phyloP scores from a whole-genome alignment of 30 jellyfish, hydroid and myxozoan genomes.

The Aurelia aurita region DNA sequence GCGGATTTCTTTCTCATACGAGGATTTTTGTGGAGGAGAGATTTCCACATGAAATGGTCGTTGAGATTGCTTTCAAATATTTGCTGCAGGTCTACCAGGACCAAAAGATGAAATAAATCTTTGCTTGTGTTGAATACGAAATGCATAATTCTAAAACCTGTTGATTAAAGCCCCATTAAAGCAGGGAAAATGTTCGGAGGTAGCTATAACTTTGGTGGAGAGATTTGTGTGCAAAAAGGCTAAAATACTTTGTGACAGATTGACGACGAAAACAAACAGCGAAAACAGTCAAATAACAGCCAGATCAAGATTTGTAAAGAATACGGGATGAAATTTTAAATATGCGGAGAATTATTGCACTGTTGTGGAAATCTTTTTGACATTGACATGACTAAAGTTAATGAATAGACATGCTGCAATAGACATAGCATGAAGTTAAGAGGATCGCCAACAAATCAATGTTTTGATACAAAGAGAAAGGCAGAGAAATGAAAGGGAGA shows the following conservation, averaged over 20 bases:
- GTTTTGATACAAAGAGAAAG: too few relatives aligned
- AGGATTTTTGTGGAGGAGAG: too few relatives aligned
- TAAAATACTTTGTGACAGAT: not conserved
- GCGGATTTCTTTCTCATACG: too few relatives aligned
- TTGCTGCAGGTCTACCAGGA: too few relatives aligned
- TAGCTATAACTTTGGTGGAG: too few relatives aligned
- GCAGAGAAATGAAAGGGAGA: too few relatives aligned
- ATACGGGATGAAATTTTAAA: conserved; percentile 23
- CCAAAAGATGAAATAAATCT: too few relatives aligned
- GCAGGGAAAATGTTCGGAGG: not conserved
- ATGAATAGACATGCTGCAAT: too few relatives aligned
- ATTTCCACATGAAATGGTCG: not conserved
- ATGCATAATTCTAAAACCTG: not conserved
- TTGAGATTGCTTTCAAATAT: not conserved
- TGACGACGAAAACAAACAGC: conserved; percentile 13
- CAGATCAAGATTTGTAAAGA: conserved; percentile 18
- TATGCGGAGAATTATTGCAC: conserved; percentile 27
- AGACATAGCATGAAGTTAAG: too few relatives aligned
- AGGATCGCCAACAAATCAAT: too few relatives aligned
- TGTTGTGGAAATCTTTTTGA: conserved; percentile 15
- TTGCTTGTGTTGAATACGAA: too few relatives aligned
- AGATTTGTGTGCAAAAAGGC: not conserved
- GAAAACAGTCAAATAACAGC: conserved; percentile 60
- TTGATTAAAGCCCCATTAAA: not conserved
- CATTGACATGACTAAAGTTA: not conserved